A percentile compares a stretch with the other conserved stretches of the same genome.
These are phyloP conservation scores for Anser brachyrhynchus DNA, from an alignment of 2,113 vertebrate species.

Conservation along the genomic window DNA sequence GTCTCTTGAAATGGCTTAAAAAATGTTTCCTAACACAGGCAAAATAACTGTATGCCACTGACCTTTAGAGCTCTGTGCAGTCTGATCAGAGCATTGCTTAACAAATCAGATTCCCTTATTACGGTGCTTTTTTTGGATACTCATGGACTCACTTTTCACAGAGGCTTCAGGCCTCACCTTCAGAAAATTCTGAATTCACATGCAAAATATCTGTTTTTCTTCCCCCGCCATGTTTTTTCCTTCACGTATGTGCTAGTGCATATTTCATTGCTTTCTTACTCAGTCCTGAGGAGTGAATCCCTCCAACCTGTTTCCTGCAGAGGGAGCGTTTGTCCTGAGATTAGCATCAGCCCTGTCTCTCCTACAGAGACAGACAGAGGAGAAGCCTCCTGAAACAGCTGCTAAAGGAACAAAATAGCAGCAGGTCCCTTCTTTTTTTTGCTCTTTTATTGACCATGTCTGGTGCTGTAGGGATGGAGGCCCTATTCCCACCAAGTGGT, in stretches of 20 bases:
- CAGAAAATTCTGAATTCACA: background rate
- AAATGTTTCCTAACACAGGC: background rate
- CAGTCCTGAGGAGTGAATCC: background rate
- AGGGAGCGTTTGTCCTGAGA: conserved; percentile 14
- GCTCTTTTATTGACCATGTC: background rate
- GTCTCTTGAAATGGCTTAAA: background rate
- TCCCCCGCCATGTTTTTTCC: rapidly evolving
- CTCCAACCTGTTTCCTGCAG: conserved; percentile 10
- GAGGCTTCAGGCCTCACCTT: background rate
- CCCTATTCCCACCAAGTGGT: background rate
- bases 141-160: background rate
- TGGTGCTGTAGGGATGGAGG: background rate
- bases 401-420: background rate
- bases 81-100: background rate
- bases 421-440: background rate
- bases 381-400: background rate
- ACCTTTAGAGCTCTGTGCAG: background rate
- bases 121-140: background rate
- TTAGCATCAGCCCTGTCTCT: background rate
- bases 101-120: background rate
- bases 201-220: background rate
- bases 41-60: background rate
- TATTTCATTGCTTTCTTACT: rapidly evolving
- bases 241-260: rapidly evolving
- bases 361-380: background rate